Conservation (phyloP, 2,113 vertebrate species). For the Calonectris borealis region DNA sequence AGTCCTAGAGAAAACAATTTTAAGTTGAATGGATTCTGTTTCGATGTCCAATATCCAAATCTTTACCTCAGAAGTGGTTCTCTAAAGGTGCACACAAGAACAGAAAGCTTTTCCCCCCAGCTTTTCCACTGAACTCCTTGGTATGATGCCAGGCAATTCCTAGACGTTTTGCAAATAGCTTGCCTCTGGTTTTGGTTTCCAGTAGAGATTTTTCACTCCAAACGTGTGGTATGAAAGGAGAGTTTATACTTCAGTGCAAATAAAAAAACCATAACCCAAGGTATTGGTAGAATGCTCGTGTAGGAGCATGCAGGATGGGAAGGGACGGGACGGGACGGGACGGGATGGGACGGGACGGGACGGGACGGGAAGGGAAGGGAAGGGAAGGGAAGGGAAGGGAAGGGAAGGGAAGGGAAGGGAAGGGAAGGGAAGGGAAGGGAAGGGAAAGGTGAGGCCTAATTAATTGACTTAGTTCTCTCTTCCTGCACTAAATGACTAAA, state of each 20-base stretch:
- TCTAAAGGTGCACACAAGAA: background rate
- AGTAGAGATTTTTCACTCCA: background rate
- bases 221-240: background rate
- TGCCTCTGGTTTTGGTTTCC: background rate
- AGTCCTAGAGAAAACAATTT: background rate
- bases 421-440: no score
- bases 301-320: background rate
- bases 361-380: no score
- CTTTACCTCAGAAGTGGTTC: background rate
- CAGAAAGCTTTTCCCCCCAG: background rate
- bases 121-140: background rate
- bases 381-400: no score
- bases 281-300: background rate
- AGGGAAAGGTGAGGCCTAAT: background rate
- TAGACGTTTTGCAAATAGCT: background rate
- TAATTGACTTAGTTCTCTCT: background rate
- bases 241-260: background rate
- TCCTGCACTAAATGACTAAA: background rate
- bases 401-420: no score
- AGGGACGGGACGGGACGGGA: background rate
- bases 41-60: background rate
- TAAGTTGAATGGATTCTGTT: background rate
- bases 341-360: background rate
- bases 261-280: background rate
- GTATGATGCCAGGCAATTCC: rapidly evolving